These are phyloP conservation scores for Pandemis heparana DNA, from an alignment of 2,888 invertebrate genomes.

Conservation along the genomic window DNA sequence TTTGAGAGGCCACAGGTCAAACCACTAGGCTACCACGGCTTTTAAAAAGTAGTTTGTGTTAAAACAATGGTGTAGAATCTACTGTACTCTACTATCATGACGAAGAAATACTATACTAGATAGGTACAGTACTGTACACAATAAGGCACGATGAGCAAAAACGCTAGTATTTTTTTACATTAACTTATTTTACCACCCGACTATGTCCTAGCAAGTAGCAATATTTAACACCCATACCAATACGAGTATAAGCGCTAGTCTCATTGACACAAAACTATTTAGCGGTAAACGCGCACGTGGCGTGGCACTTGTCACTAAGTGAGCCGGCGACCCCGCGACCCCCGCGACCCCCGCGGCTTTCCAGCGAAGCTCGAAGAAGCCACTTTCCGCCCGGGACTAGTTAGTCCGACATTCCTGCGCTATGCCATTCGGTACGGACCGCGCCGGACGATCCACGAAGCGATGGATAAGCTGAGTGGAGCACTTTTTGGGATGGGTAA, in stretches of 20 bases:
- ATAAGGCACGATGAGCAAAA: too few species aligned
- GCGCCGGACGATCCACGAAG: slow-evolving; percentile 37
- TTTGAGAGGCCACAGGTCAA: too few species aligned
- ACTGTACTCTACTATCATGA: too few species aligned
- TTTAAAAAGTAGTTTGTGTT: too few species aligned
- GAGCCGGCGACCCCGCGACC: slow-evolving; percentile 33
- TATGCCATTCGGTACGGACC: slow-evolving; percentile 59
- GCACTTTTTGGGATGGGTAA: too few species aligned
- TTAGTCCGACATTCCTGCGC: slow-evolving; percentile 66
- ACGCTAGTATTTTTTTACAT: too few species aligned
- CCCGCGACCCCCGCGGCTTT: slow-evolving; percentile 57
- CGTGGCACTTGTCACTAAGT: slow-evolving; percentile 34
- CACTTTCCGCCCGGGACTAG: slow-evolving; percentile 63
- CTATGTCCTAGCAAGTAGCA: background rate
- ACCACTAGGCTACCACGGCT: too few species aligned
- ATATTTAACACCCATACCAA: background rate
- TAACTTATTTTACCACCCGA: background rate
- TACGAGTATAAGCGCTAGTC: background rate
- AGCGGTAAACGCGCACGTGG: slow-evolving; percentile 27
- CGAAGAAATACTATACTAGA: too few species aligned
- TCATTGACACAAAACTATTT: background rate
- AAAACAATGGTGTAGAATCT: too few species aligned
- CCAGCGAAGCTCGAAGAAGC: slow-evolving; percentile 51
- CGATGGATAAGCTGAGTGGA: background rate
- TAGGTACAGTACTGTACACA: too few species aligned